Base-by-base conservation (phyloP, 2,888 invertebrate species). In the Acleris literana region DNA sequence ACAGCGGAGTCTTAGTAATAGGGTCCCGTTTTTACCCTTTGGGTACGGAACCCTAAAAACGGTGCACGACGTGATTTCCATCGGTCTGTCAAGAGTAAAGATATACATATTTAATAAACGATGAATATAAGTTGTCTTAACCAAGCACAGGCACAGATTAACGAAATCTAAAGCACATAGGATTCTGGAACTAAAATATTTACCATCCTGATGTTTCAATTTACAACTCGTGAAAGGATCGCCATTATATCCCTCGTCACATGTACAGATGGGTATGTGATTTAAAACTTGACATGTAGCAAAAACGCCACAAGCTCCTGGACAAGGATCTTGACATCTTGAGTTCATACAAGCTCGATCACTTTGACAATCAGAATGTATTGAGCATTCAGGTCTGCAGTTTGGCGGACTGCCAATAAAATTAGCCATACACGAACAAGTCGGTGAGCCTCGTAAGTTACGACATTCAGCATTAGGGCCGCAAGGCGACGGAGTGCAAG, bases 281-380 rank as follows among this genome's bases (percentile, higher is more conserved):
- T 96, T 96, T 46, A 94, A 93, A 33, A 96, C 95, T 59, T 79
- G 89, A 77, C 96, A 94, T 58, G 90, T 84, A 55, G 96, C 93
- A 69, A 91, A 90, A 63, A 93, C 76, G 57, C 96, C 96, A 76
- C 96, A 97, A 49, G 96, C 95, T 20, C 96, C 96, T 3, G 95
- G 95, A 75, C 97, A 97, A 18, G 97, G 97, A 84, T 97, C 96
- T 69, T 90, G 91, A 77, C 97, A 97, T 81, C 94, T 95, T 60
- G 95, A 94, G 70, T 94, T 94, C 58, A 97, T 95, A 79, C 97
- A 97, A 49, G 97, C 96, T 72, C 93, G 90, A 75, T 95, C 94
- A 76, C 95, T 95, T 5, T 95, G 82, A 80, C 97, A 97, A 76
- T 97, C 97, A 0, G 96, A 93, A 80, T 96, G 96, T 59, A 96